Percentiles rank a stretch among this genome's conserved stretches.
These are phyloP conservation scores for Aurelia aurita complex sp. Pacific DNA, from an alignment of 30 jellyfish, hydroid and myxozoan species.

Conservation along the genomic window DNA sequence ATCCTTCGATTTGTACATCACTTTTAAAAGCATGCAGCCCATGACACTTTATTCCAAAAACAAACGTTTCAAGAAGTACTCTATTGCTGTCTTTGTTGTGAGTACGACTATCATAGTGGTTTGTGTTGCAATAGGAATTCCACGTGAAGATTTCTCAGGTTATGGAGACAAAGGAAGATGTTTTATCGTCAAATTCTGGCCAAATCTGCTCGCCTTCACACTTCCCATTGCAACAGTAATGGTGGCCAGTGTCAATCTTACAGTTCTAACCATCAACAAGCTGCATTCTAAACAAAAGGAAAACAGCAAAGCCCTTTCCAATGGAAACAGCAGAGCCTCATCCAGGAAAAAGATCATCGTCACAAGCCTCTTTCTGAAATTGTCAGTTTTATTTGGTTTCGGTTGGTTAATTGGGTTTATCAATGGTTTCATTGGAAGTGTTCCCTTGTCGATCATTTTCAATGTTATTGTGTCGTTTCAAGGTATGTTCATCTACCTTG, in stretches of 20 bases:
- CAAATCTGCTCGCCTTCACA: no score
- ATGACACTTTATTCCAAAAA: not conserved
- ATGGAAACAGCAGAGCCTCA: no score
- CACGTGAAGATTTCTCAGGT: not conserved
- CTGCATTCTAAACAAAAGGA: no score
- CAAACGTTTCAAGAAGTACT: not conserved
- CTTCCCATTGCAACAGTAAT: no score
- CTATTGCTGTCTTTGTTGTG: not conserved
- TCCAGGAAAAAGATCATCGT: not conserved
- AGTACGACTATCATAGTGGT: not conserved
- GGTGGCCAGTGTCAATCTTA: no score
- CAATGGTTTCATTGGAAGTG: not conserved
- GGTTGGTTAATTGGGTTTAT: conserved; percentile 4
- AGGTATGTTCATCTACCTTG: not conserved
- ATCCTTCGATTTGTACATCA: not conserved
- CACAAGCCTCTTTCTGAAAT: not conserved
- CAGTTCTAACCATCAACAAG: no score
- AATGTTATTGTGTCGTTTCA: not conserved
- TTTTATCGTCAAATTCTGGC: not conserved
- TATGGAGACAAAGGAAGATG: not conserved
- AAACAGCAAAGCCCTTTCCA: no score
- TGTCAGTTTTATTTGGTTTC: not conserved
- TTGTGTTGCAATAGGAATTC: not conserved
- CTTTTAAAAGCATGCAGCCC: not conserved
- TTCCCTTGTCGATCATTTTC: not conserved